These are phyloP conservation scores for Brenthis daphne DNA, from an alignment of 2,888 invertebrate genomes.

Conservation along the genomic window DNA sequence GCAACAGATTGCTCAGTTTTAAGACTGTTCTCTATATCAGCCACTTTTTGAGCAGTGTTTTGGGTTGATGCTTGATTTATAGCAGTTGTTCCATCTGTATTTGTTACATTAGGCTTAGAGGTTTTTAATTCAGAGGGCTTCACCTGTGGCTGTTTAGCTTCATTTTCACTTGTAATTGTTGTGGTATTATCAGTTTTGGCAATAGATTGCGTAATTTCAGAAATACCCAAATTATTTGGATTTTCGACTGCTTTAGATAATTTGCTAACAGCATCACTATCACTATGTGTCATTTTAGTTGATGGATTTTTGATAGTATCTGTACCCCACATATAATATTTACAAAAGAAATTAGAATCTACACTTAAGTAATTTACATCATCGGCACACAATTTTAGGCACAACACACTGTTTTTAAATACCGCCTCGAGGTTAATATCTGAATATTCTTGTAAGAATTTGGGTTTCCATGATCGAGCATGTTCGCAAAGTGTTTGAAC, in stretches of 20 bases:
- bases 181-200: conserved; percentile 21
- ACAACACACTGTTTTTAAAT: conserved; percentile 50
- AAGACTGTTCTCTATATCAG: conserved; percentile 1
- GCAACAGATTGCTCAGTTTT: conserved; percentile 18
- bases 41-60: conserved; percentile 27
- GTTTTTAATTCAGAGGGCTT: conserved; percentile 8
- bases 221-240: not conserved
- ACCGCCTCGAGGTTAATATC: conserved; percentile 47
- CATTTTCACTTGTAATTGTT: conserved; percentile 17
- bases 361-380: conserved; percentile 49
- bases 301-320: conserved; percentile 45
- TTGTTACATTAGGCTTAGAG: conserved; percentile 2
- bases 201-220: conserved; percentile 1
- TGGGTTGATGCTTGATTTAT: conserved; percentile 15
- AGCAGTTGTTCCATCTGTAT: conserved; percentile 3
- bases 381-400: conserved; percentile 60
- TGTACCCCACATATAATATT: conserved; percentile 68
- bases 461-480: conserved; percentile 58
- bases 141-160: conserved; percentile 6
- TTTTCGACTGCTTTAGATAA: not conserved
- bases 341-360: conserved; percentile 65
- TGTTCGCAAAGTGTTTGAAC: conserved; percentile 52
- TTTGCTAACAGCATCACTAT: conserved; percentile 1
- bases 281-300: not conserved
- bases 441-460: conserved; percentile 43